These are phyloP conservation scores for Zootoca vivipara DNA, from an alignment of 2,113 vertebrate genomes.

Conservation along the genomic window DNA sequence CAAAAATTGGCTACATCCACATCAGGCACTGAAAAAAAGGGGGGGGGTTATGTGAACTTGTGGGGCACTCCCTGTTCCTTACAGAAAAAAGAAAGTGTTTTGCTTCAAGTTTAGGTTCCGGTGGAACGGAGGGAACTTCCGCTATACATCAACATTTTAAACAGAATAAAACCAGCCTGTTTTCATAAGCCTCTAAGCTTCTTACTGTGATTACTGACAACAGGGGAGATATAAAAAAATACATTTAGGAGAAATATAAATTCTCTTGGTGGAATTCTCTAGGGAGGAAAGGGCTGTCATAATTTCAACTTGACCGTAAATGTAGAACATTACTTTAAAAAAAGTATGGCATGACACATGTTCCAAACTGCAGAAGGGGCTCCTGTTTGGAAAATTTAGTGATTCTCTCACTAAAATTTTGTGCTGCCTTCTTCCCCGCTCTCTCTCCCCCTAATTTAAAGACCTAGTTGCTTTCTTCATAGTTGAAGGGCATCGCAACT, in stretches of 20 bases:
- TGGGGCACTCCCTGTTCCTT: neutral
- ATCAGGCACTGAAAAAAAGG: too few relatives aligned
- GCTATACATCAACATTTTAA: too few relatives aligned
- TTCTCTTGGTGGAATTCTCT: neutral
- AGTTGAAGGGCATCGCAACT: rapidly evolving
- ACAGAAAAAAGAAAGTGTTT: neutral
- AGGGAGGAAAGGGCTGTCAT: too few relatives aligned
- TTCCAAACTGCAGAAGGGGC: neutral
- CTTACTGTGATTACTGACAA: neutral
- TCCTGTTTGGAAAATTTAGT: neutral
- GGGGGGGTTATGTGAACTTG: too few relatives aligned
- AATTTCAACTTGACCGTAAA: neutral
- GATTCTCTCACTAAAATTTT: too few relatives aligned
- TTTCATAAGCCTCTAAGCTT: neutral
- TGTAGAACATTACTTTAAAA: neutral
- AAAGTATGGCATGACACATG: neutral
- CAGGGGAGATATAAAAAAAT: neutral
- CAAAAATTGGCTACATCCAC: too few relatives aligned
- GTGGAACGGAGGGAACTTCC: neutral
- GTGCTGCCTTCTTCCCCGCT: neutral
- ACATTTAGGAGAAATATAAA: neutral
- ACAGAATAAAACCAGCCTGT: neutral
- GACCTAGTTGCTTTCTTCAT: neutral
- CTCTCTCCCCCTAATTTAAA: rapidly evolving
- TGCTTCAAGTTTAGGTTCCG: neutral